Base-by-base conservation (phyloP, 2,797 vertebrate species). In the Ara ararauna region DNA sequence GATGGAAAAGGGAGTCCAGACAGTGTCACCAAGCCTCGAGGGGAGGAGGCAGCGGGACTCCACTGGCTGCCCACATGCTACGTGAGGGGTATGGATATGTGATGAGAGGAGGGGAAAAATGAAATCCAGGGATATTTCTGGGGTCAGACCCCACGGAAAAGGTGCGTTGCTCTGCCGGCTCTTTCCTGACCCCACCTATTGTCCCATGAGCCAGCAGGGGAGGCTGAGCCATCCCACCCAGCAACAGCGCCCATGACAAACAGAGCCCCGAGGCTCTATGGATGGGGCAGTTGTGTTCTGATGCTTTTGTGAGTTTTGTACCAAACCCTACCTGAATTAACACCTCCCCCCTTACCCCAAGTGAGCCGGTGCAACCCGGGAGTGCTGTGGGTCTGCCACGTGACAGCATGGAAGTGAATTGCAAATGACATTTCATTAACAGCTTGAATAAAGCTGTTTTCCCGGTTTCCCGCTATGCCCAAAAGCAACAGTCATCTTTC, bases 351-450 rank as follows among this genome's bases (percentile, higher is more conserved):
- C 27, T 24, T 36, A 60, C 65, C 16, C 36, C 13, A 6, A 7
- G 64, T 3, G 66, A 90, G 82, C n/a, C 38, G 3, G 73, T 77
- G 79, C 89, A 53, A 67, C 26, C 88, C 54, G 34, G 74, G 76
- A 76, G 83, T 89, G 93, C 93, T 82, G 80, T 5, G 2, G 40
- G 85, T 81, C 79, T 4, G 23, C 96, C 94, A 51, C 75, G 84
- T 91, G 95, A 96, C n/a, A 3, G 85, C 90, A 29, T 87, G 94
- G 93, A 96, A 91, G 82, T 9, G 92, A 96, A 97, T 96, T 93
- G 74, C 95, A 96, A 94, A 97, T 97, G 97, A 97, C 97, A 97
- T 96, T 97, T 97, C 97, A 97, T 97, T 97, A 97, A 86, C 85
- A 26, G 96, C 96, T 97, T 71, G 93, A 95, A 97, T 96, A 97